Evolutionary conservation across 2,113 vertebrate genomes (phyloP), one percentile per base, ranked within the genome.

Genomic region (Xyliphius kryptos): DNA sequence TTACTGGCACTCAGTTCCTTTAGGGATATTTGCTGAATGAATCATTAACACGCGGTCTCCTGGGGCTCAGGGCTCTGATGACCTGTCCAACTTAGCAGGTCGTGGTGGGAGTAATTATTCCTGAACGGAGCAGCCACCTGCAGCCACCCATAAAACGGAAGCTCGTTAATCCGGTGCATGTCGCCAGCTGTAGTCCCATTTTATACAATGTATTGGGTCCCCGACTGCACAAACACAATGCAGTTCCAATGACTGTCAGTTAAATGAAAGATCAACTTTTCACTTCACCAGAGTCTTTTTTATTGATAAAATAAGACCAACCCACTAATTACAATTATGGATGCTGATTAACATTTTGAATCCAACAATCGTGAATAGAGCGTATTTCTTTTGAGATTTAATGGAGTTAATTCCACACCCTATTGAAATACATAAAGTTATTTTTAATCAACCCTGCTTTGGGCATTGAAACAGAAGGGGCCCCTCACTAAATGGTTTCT

Each of bases 61-160:
- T 15, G 47, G 37, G 41, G 48, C 9, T 22, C 5, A 13, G 60
- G 3, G 5, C 14, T 16, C 38, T 15, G 6, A 14, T 52, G 48
- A 41, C 60, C 17, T 51, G 60, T 36, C 37, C 19, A 32, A 32
- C 6, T 22, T 13, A 43, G 37, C 9, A 32, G 38, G 61, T 53
- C 49, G 53, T 5, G 11, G 38, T 43, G 20, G 38, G 19, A 17
- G 20, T 13, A 16, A 22, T 36, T 13, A 6, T 6, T 54, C 26
- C n/a, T 22, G 7, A 16, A 40, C 32, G 20, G 43, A 50, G 15
- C 32, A 50, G 13, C 59, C 60, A 63, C 37, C 60, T 62, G 49
- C 9, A 32, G 37, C 38, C 20, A 20, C 6, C 37, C 48, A 11
- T 22, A 15, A 21, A 62, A 36, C 36, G 13, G 37, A 13, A 16